Evolutionary conservation across 1,140 invertebrate species (phyloP), one percentile per base, ranked within the genome.

Genomic region (Drosophila teissieri): DNA sequence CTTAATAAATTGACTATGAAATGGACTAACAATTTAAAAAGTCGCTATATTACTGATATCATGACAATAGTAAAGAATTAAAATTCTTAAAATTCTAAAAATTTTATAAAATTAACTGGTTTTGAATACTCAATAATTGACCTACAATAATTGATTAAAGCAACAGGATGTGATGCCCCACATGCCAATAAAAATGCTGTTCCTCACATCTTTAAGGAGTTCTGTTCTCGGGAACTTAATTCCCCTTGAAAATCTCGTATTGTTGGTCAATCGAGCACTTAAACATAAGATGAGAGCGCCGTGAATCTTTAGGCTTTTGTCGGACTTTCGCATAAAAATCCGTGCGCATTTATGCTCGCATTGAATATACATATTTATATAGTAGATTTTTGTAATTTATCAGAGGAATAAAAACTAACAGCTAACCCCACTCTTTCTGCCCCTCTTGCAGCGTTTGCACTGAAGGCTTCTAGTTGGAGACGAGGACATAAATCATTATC

Each of bases 401-500:
- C 61, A 52, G 46, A 22, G 7, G n/a, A 53, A 17, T 44, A 34
- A 44, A 12, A 45, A 34, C 62, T 69, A 42, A 68, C 61, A 6
- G 19, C n/a, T 63, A 36, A 53, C 10, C 37, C 24, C 37, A 10
- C 6, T 63, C 2, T 45, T 54, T 11, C 19, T 17, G 34, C 5
- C 8, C 60, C 6, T 49, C 14, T 80, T 76, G 37, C 72, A 80
- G 64, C 52, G 46, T 36, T 45, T 37, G 34, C 19, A 27, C 11
- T 37, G 44, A 64, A 42, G 67, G 62, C 81, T 39, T 63, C 68
- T 78, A 85, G 85, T 85, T 77, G 77, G 73, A 45, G 36, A 62
- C 55, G 46, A 60, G 36, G 51, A 73, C 77, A 85, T 85, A 85
- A 85, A 85, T 85, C 81, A 85, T 81, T 62, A 61, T 68, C 67